These are phyloP conservation scores for Empidonax alnorum DNA, from an alignment of 2,113 vertebrate species.

Conservation along the genomic window DNA sequence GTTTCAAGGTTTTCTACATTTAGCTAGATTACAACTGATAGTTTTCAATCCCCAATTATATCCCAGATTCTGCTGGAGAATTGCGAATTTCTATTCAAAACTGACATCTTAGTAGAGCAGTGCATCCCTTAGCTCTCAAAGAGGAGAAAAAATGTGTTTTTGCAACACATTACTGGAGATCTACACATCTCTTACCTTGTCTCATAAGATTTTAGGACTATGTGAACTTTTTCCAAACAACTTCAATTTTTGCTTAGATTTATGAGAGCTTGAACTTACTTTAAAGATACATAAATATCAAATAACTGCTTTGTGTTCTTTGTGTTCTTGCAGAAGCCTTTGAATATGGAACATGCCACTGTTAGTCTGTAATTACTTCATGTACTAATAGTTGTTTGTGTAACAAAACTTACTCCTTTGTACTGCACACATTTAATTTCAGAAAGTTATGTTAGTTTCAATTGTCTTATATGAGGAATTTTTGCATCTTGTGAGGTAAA, in stretches of 20 bases:
- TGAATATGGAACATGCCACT: neutral
- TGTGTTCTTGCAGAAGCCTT: neutral
- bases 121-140: neutral
- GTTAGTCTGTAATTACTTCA: neutral
- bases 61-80: neutral
- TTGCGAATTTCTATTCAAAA: neutral
- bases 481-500: neutral
- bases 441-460: neutral
- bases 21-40: neutral
- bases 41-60: fast-evolving
- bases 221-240: neutral
- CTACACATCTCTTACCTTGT: neutral
- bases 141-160: neutral
- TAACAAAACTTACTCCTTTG: neutral
- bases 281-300: neutral
- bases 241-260: neutral
- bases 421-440: neutral
- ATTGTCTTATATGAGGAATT: neutral
- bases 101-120: neutral
- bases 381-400: neutral
- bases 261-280: neutral
- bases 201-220: neutral
- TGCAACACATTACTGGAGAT: neutral
- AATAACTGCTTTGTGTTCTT: neutral
- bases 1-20: neutral